Conservation (phyloP, 2,888 invertebrate species). For the Cinara cedri region DNA sequence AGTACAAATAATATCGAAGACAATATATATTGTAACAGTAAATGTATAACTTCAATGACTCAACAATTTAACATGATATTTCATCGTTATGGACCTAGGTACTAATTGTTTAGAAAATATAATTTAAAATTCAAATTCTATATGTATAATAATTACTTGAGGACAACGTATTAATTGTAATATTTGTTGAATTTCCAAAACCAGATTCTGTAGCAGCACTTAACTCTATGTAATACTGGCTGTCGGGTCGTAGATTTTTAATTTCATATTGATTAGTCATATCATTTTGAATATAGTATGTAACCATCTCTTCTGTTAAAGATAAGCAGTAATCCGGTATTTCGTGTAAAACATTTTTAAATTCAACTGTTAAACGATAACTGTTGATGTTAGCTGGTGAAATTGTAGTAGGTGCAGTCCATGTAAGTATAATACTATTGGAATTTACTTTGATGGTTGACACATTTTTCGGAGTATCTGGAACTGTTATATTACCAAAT, state of each 20-base stretch:
- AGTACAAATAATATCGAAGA: not conserved
- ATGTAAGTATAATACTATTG: not conserved
- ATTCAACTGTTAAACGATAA: conserved; percentile 21
- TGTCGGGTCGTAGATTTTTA: not conserved
- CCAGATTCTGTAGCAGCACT: not conserved
- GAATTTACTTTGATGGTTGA: not conserved
- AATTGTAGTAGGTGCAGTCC: not conserved
- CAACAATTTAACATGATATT: too few relatives aligned
- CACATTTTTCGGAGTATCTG: conserved; percentile 6
- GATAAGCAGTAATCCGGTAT: not conserved
- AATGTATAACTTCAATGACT: too few relatives aligned
- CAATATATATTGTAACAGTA: too few relatives aligned
- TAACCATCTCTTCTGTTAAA: not conserved
- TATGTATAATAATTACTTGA: not conserved
- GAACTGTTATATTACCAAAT: not conserved
- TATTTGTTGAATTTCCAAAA: not conserved
- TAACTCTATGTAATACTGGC: not conserved
- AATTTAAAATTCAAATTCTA: too few relatives aligned
- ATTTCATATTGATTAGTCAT: not conserved
- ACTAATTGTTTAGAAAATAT: too few relatives aligned
- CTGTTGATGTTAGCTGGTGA: not conserved
- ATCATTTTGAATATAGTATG: not conserved
- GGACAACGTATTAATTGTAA: not conserved
- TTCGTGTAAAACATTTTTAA: not conserved
- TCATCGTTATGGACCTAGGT: too few relatives aligned